These are phyloP conservation scores for Rhinolophus sinicus DNA, from an alignment of 2,113 vertebrate genomes.

Conservation along the genomic window DNA sequence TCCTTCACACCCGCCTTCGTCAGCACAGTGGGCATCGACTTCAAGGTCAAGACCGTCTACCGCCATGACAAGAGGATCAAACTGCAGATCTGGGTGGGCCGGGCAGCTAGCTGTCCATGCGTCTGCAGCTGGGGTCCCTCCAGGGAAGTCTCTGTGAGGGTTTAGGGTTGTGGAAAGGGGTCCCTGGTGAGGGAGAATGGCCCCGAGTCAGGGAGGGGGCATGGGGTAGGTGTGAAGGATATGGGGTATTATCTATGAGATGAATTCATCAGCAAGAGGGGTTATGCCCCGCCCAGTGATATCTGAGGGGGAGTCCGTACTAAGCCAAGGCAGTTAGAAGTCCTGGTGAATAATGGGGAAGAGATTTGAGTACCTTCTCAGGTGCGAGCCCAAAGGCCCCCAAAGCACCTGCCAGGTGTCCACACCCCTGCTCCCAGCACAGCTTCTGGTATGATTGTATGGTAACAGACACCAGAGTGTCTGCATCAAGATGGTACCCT, in stretches of 20 bases:
- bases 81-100: conserved; percentile 93
- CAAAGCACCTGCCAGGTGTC: neutral
- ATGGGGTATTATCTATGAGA: neutral
- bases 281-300: neutral
- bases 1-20: conserved; percentile 94
- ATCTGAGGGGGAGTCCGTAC: neutral
- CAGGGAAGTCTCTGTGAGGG: neutral
- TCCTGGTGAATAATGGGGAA: neutral
- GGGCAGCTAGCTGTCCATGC: accelerated
- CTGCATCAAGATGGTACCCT: neutral
- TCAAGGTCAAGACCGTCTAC: conserved; percentile 96
- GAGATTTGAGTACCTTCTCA: neutral
- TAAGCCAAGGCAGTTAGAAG: neutral
- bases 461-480: neutral
- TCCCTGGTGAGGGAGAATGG: neutral
- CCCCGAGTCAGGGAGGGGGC: neutral
- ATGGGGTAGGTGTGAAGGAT: neutral
- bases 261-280: neutral
- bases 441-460: neutral
- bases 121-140: neutral
- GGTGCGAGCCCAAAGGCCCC: neutral
- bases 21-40: conserved; percentile 96
- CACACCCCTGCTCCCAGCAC: accelerated
- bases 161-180: neutral
- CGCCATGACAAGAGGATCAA: conserved; percentile 95